Evolutionary conservation across 1,140 invertebrate genomes (phyloP).

Genomic region (Cyclargus thomasi): DNA sequence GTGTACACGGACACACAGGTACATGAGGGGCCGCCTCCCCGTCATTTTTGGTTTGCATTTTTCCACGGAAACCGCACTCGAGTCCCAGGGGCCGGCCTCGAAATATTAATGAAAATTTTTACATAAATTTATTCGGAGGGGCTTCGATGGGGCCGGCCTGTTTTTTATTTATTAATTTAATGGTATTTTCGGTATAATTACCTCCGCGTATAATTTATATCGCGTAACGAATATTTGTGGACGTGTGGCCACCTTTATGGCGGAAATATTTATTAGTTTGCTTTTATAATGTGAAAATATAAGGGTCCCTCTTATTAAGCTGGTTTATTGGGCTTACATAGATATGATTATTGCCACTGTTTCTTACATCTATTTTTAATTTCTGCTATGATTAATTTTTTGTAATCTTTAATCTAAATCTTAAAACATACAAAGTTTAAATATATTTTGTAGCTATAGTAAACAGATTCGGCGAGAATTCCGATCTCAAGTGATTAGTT

Average conservation of each 20-base stretch:
- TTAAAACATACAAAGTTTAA: no score
- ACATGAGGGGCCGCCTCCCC: slow-evolving; percentile 52
- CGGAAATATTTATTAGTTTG: slow-evolving; percentile 13
- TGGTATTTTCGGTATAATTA: slow-evolving; percentile 75
- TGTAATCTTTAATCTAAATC: no score
- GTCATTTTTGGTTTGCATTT: slow-evolving; percentile 75
- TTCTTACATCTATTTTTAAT: no score
- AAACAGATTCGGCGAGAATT: background rate
- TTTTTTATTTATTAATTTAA: slow-evolving; percentile 76
- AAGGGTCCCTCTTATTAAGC: background rate
- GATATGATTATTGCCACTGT: no score
- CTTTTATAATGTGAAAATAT: background rate
- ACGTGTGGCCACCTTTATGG: background rate
- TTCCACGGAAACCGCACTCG: slow-evolving; percentile 70
- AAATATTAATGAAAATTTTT: slow-evolving; percentile 76
- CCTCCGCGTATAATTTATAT: slow-evolving; percentile 72
- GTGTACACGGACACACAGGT: slow-evolving; percentile 49
- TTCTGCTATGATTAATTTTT: no score
- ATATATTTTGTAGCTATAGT: background rate
- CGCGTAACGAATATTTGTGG: slow-evolving; percentile 54
- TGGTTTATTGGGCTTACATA: background rate
- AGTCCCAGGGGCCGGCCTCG: slow-evolving; percentile 69
- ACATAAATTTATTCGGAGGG: slow-evolving; percentile 75
- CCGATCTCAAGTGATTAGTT: background rate
- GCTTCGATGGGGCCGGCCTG: slow-evolving; percentile 60